Evolutionary conservation across 2,113 vertebrate genomes (phyloP).

Genomic region (Periophthalmodon schlosseri): DNA sequence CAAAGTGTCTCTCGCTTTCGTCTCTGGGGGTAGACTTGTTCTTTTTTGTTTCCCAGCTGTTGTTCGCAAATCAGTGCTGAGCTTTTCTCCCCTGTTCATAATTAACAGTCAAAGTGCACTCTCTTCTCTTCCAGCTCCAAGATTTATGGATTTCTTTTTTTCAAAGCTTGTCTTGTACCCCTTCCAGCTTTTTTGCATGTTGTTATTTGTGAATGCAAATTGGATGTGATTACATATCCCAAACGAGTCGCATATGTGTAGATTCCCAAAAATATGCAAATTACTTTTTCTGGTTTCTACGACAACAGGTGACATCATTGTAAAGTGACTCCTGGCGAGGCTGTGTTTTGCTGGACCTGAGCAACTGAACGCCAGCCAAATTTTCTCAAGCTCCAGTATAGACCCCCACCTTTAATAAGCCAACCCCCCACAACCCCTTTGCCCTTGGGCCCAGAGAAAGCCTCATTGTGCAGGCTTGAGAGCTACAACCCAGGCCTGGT

Average conservation of each 20-base stretch:
- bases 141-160: slow-evolving; percentile 57
- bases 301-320: slow-evolving; percentile 24
- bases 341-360: slow-evolving; percentile 35
- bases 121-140: slow-evolving; percentile 28
- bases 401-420: slow-evolving; percentile 37
- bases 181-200: slow-evolving; percentile 56
- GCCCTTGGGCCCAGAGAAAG: slow-evolving; percentile 70
- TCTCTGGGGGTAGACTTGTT: slow-evolving; percentile 28
- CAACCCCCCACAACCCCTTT: slow-evolving; percentile 15
- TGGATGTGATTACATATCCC: slow-evolving; percentile 62
- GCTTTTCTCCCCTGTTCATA: slow-evolving; percentile 34
- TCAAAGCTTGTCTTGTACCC: slow-evolving; percentile 46
- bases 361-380: slow-evolving; percentile 54
- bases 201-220: slow-evolving; percentile 64
- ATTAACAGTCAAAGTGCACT: slow-evolving; percentile 42
- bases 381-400: slow-evolving; percentile 64
- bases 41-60: slow-evolving; percentile 48
- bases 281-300: slow-evolving; percentile 27
- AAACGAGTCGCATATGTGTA: slow-evolving; percentile 53
- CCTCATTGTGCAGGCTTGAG: slow-evolving; percentile 74
- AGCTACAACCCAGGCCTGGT: slow-evolving; percentile 66
- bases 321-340: slow-evolving; percentile 44
- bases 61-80: slow-evolving; percentile 44
- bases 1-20: slow-evolving; percentile 7
- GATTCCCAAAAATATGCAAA: slow-evolving; percentile 39